These are phyloP conservation scores for Nephotettix cincticeps DNA, from an alignment of 1,140 invertebrate genomes.

Conservation along the genomic window DNA sequence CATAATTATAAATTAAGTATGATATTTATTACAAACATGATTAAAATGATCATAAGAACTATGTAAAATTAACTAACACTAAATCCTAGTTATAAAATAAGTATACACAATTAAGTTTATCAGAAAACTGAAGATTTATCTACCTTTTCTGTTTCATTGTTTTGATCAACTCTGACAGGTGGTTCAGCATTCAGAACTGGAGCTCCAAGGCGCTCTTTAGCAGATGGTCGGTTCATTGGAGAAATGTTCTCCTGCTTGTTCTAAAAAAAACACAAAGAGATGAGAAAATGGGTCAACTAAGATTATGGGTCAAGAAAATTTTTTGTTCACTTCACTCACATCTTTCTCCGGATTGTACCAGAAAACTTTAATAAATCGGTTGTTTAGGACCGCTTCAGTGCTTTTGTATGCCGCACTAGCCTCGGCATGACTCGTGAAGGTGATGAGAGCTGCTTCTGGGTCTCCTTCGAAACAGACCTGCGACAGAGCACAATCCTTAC, in stretches of 20 bases:
- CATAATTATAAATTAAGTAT: neutral
- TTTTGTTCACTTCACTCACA: constrained; percentile 1
- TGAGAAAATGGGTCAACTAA: neutral
- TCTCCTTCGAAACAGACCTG: constrained; percentile 86
- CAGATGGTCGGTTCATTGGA: constrained; percentile 47
- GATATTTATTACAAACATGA: neutral
- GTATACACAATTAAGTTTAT: too few relatives aligned
- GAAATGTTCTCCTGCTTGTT: constrained; percentile 60
- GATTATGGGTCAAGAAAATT: neutral
- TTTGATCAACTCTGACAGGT: neutral
- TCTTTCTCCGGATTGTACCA: constrained; percentile 61
- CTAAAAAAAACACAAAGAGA: constrained; percentile 24
- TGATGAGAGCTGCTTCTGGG: constrained; percentile 89
- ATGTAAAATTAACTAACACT: neutral
- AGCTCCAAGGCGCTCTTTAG: constrained; percentile 54
- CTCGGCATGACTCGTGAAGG: constrained; percentile 84
- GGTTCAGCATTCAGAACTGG: neutral
- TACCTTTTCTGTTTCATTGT: neutral
- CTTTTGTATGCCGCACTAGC: constrained; percentile 91
- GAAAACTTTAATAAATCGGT: constrained; percentile 84
- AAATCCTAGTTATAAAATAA: neutral
- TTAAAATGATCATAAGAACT: neutral
- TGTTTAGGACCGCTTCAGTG: constrained; percentile 95
- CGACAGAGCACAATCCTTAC: too few relatives aligned
- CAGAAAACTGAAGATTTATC: too few relatives aligned